Evolutionary conservation across 2,797 vertebrate genomes (phyloP).

Genomic region (Neosalanx taihuensis): DNA sequence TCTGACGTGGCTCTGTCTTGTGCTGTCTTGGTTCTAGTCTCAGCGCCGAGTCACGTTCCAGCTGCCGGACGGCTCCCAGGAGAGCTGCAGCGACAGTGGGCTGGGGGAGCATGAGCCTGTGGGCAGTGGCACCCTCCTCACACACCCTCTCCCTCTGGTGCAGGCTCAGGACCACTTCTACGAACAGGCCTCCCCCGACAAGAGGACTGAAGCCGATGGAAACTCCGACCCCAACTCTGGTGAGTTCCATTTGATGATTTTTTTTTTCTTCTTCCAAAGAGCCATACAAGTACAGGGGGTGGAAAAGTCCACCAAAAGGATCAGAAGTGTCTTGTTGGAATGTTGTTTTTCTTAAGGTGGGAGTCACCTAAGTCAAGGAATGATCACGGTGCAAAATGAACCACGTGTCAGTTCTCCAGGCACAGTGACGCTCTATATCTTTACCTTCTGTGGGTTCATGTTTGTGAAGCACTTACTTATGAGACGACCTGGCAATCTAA

Average conservation of each 20-base stretch:
- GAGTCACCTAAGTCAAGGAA: too few species aligned
- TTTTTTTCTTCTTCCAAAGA: too few species aligned
- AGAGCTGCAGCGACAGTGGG: slow-evolving; percentile 99
- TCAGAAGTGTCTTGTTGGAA: too few species aligned
- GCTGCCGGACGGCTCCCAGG: slow-evolving; percentile 98
- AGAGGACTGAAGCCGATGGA: slow-evolving; percentile 98
- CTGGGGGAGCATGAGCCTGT: slow-evolving; percentile 98
- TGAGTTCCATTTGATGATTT: slow-evolving; percentile 68
- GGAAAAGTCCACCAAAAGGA: too few species aligned
- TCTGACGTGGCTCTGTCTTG: slow-evolving; percentile 82
- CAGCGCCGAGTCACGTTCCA: slow-evolving; percentile 99
- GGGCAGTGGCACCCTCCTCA: slow-evolving; percentile 95
- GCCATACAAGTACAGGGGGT: too few species aligned
- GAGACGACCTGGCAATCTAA: too few species aligned
- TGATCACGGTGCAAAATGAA: not conserved
- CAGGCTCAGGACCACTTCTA: slow-evolving; percentile 99
- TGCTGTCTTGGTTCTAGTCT: slow-evolving; percentile 96
- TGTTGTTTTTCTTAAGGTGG: too few species aligned
- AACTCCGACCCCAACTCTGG: slow-evolving; percentile 99
- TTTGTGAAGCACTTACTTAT: too few species aligned
- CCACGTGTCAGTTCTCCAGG: too few species aligned
- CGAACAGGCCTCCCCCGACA: slow-evolving; percentile 96
- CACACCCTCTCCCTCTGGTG: slow-evolving; percentile 99
- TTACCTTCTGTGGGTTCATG: too few species aligned
- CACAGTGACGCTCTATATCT: too few species aligned